phyloP scores from a whole-genome alignment of 2,888 invertebrate genomes.

The Proisotoma minuta region DNA sequence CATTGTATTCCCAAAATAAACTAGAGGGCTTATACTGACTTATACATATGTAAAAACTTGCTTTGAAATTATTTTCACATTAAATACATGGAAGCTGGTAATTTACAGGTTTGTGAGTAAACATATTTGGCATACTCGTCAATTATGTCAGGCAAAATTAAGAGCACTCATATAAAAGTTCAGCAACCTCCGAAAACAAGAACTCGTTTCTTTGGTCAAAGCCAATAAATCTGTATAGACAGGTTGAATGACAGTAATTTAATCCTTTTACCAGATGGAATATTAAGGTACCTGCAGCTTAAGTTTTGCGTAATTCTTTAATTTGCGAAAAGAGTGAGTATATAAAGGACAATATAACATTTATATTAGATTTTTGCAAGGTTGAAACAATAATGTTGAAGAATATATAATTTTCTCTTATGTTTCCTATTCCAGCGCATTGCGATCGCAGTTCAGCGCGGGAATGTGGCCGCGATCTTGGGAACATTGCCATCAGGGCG shows the following conservation, averaged over 20 bases:
- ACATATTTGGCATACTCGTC: background rate
- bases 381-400: background rate
- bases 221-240: slow-evolving; percentile 8
- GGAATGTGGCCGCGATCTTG: too few species aligned
- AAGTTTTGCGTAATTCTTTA: too few species aligned
- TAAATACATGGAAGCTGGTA: too few species aligned
- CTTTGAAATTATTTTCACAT: background rate
- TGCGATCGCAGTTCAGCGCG: too few species aligned
- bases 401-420: too few species aligned
- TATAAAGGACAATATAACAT: too few species aligned
- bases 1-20: too few species aligned
- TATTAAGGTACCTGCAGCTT: background rate
- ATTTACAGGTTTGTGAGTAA: background rate
- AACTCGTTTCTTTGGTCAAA: background rate
- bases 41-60: background rate
- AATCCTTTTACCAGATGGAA: background rate
- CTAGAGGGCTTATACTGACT: too few species aligned
- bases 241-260: background rate
- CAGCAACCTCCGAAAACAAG: background rate
- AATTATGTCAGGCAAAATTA: background rate
- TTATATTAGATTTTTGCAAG: slow-evolving; percentile 2
- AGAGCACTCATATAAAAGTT: background rate
- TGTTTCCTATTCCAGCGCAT: too few species aligned
- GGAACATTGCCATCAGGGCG: too few species aligned
- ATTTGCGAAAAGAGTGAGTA: too few species aligned